A percentile compares a stretch with the other conserved stretches of the same genome.
These are phyloP conservation scores for Muscicapa adusta DNA, from an alignment of 2,113 vertebrate species.

Conservation along the genomic window DNA sequence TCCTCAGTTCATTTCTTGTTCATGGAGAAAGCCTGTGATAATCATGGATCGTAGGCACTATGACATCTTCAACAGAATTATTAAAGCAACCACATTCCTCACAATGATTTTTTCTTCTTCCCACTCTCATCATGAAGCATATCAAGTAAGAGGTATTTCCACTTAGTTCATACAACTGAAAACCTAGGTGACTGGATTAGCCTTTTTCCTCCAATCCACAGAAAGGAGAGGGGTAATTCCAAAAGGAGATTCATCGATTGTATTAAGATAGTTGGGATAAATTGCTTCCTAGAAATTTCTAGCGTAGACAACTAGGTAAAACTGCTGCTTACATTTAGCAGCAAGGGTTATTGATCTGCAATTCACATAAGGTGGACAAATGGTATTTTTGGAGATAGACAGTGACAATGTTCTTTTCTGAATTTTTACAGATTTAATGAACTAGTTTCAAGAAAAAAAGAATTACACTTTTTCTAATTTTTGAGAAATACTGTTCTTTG, in stretches of 20 bases:
- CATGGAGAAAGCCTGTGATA: background rate
- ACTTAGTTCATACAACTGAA: background rate
- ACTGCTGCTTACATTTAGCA: background rate
- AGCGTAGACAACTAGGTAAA: background rate
- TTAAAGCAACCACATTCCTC: background rate
- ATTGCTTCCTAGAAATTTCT: background rate
- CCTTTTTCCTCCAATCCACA: background rate
- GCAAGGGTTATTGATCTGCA: background rate
- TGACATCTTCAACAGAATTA: background rate
- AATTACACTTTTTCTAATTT: background rate
- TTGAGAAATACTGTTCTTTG: background rate
- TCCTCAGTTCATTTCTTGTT: background rate
- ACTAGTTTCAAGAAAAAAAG: background rate
- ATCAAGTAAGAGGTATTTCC: background rate
- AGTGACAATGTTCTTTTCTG: background rate
- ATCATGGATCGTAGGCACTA: background rate
- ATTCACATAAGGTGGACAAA: background rate
- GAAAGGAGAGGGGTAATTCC: background rate
- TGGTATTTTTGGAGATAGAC: background rate
- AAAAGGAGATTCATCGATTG: background rate
- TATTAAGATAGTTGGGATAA: background rate
- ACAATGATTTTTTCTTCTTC: slow-evolving; percentile 15
- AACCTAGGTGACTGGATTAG: background rate
- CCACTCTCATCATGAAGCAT: background rate
- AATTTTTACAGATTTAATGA: background rate